Percentiles rank a stretch among this genome's conserved stretches.
These are phyloP conservation scores for Chauna torquata DNA, from an alignment of 2,113 vertebrate genomes.

Conservation along the genomic window DNA sequence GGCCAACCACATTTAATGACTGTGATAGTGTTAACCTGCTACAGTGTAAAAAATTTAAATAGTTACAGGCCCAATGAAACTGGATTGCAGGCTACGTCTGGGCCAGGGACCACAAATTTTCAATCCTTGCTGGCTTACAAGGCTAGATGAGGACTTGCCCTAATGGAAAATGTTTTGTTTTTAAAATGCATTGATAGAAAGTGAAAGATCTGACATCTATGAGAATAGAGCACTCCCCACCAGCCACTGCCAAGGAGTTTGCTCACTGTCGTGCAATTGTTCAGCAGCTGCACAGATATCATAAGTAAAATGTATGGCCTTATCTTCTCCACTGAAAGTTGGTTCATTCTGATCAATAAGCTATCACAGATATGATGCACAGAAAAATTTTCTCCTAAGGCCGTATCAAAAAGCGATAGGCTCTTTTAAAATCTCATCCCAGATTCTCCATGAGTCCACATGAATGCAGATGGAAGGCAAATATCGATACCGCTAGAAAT, in stretches of 20 bases:
- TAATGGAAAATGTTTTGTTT: neutral
- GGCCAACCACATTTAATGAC: neutral
- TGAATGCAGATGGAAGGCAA: neutral
- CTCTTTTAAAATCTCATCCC: neutral
- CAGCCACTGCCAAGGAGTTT: neutral
- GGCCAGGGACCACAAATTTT: neutral
- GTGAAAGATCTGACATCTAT: neutral
- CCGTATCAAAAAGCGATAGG: neutral
- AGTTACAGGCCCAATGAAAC: neutral
- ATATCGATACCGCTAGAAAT: neutral
- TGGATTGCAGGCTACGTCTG: neutral
- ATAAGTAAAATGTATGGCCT: neutral
- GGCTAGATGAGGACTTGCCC: neutral
- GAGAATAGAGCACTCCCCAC: neutral
- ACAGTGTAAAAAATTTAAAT: neutral
- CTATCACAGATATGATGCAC: neutral
- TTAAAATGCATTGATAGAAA: neutral
- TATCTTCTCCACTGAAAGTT: neutral
- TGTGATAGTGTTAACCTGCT: neutral
- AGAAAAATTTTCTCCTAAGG: neutral
- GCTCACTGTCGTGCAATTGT: neutral
- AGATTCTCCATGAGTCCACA: neutral
- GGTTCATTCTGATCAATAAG: constrained; percentile 39
- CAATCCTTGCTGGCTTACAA: neutral
- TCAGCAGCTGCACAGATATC: neutral